Evolutionary conservation across 2,113 vertebrate species (phyloP), one percentile per base, ranked within the genome.

Genomic region (Sprattus sprattus): DNA sequence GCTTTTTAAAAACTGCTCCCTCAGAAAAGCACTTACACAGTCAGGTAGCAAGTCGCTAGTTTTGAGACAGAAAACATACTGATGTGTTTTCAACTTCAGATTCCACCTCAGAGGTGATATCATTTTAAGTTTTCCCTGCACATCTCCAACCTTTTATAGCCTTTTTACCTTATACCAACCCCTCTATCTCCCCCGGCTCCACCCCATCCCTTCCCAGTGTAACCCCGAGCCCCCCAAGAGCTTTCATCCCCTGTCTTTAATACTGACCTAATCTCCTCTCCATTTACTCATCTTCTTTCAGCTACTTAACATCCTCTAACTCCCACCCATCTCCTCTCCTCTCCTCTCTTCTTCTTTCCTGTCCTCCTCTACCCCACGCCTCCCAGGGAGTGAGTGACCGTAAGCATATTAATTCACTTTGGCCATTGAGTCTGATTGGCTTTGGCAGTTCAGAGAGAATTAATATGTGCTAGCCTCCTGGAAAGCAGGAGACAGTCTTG

Each of bases 361-460:
- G 20, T 22, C 78, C 25, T 81, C 67, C 71, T 46, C 83, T 52
- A 28, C 28, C 49, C 46, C 80, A 25, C 54, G 39, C 84, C 67
- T 18, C 5, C 49, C 86, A 6, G 47, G 83, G 82, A 84, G 54
- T 85, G 84, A 78, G 82, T 86, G 75, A 88, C 83, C 50, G 86
- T 86, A 83, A 88, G 83, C 82, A 85, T 86, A 85, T 86, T 88
- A 88, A 85, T 87, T 88, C 80, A 57, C 45, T 54, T 67, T 54
- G 25, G 49, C 71, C 57, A 2, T 39, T 86, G 83, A 88, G 84
- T 85, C 39, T 86, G 57, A 90, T 83, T 82, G 83, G 81, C 82
- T 75, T 80, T 86, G 85, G 47, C 64, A 90, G 86, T 57, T 88
- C 84, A 86, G 82, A 82, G 81, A 46, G 85, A 88, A 89, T 86